phyloP scores from a whole-genome alignment of 2,797 vertebrate species.

The Diglossa cyanea region DNA sequence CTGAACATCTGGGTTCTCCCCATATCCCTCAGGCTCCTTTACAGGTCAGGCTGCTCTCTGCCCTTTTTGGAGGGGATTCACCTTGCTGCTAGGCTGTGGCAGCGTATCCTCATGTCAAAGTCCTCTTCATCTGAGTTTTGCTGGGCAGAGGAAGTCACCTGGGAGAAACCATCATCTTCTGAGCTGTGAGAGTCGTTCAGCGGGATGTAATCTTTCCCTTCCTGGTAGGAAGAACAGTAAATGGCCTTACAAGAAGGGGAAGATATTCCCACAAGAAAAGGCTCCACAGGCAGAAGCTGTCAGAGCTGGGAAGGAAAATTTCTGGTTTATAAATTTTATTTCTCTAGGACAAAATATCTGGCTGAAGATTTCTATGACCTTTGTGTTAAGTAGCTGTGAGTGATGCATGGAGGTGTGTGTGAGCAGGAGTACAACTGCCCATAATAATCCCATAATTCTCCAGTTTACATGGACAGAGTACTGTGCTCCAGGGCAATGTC shows the following conservation, averaged over 20 bases:
- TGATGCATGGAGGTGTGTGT: neutral
- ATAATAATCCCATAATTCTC: neutral
- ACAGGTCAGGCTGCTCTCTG: neutral
- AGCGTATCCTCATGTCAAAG: constrained; percentile 81
- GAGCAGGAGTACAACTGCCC: neutral
- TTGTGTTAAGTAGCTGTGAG: neutral
- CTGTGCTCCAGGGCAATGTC: neutral
- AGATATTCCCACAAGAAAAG: neutral
- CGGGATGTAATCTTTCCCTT: constrained; percentile 85
- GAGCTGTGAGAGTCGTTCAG: constrained; percentile 88
- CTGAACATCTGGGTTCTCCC: neutral
- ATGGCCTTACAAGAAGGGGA: constrained; percentile 6
- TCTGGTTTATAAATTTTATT: neutral
- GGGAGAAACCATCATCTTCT: constrained; percentile 93
- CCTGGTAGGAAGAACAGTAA: constrained; percentile 71
- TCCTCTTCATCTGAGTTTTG: constrained; percentile 82
- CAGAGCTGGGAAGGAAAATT: neutral
- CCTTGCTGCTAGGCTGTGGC: constrained; percentile 88
- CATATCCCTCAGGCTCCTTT: neutral
- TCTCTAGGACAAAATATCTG: neutral
- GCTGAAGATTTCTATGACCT: neutral
- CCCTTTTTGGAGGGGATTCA: constrained; percentile 49
- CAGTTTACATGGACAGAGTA: neutral
- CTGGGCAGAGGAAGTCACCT: constrained; percentile 83
- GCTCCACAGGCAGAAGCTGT: neutral